phyloP scores from a whole-genome alignment of 1,140 invertebrate species.

The Diorhabda elongata region DNA sequence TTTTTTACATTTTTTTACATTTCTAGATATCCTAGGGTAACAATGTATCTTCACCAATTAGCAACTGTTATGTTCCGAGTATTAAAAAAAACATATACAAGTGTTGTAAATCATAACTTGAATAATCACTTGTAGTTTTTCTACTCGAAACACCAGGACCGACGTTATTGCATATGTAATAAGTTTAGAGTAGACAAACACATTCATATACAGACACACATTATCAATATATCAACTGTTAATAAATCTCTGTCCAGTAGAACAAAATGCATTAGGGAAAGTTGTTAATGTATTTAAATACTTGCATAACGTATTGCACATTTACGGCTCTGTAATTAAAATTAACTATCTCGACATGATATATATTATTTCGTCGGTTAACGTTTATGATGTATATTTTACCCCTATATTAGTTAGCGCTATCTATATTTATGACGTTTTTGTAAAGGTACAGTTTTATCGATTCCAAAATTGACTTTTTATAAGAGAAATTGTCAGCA shows the following conservation, averaged over 20 bases:
- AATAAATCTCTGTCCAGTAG: conserved; percentile 28
- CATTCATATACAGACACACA: neutral
- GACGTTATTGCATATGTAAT: neutral
- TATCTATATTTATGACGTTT: too few relatives aligned
- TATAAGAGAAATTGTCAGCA: too few relatives aligned
- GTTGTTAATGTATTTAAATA: conserved; percentile 29
- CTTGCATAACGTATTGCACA: conserved; percentile 30
- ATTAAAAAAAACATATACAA: neutral
- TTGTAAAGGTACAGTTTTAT: too few relatives aligned
- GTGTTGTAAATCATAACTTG: neutral
- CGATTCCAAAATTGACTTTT: too few relatives aligned
- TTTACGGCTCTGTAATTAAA: conserved; percentile 24
- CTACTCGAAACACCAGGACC: neutral
- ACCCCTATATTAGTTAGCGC: neutral
- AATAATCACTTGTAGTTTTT: neutral
- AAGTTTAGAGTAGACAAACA: neutral
- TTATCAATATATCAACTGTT: conserved; percentile 6
- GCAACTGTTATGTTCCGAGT: neutral
- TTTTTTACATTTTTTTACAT: too few relatives aligned
- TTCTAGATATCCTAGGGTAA: neutral
- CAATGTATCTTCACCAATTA: neutral
- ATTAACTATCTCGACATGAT: conserved; percentile 20
- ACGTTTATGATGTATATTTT: conserved; percentile 3
- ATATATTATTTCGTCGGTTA: conserved; percentile 1
- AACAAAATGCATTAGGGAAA: conserved; percentile 28